Conservation (phyloP, 2,797 vertebrate species). For the Xenentodon cancila region DNA sequence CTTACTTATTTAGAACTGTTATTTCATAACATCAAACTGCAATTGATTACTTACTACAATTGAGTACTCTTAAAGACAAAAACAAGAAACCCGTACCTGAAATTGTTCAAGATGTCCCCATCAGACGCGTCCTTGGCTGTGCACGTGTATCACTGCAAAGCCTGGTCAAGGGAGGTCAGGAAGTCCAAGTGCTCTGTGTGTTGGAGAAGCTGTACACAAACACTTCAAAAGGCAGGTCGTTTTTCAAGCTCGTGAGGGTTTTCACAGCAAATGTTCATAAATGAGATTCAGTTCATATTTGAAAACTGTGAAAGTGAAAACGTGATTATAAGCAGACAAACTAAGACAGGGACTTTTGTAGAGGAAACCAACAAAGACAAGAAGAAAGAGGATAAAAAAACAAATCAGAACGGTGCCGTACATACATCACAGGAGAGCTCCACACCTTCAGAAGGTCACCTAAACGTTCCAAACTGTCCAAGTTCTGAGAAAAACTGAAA, state of each 20-base stretch:
- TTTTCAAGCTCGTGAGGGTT: background rate
- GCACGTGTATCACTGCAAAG: conserved; percentile 72
- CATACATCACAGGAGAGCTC: conserved; percentile 35
- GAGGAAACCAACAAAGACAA: conserved; percentile 64
- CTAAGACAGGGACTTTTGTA: background rate
- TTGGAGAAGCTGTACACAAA: conserved; percentile 66
- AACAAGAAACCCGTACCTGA: conserved; percentile 71
- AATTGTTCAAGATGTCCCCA: conserved; percentile 79
- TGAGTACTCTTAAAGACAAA: no score
- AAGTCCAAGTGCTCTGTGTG: conserved; percentile 77
- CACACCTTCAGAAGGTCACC: conserved; percentile 63
- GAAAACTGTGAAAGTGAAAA: background rate
- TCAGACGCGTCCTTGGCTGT: conserved; percentile 73
- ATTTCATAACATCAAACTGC: no score
- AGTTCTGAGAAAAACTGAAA: background rate
- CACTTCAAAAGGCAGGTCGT: conserved; percentile 42
- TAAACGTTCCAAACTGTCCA: background rate
- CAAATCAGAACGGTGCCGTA: conserved; percentile 49
- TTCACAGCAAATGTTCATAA: background rate
- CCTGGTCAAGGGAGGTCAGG: conserved; percentile 70
- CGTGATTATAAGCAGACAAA: background rate
- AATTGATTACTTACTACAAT: no score
- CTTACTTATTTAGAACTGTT: no score
- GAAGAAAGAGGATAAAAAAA: conserved; percentile 61
- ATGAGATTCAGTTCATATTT: background rate